Percentiles rank a stretch among this genome's conserved stretches.
Conservation (phyloP, 2,888 invertebrate genomes). For the Lydus trimaculatus region DNA sequence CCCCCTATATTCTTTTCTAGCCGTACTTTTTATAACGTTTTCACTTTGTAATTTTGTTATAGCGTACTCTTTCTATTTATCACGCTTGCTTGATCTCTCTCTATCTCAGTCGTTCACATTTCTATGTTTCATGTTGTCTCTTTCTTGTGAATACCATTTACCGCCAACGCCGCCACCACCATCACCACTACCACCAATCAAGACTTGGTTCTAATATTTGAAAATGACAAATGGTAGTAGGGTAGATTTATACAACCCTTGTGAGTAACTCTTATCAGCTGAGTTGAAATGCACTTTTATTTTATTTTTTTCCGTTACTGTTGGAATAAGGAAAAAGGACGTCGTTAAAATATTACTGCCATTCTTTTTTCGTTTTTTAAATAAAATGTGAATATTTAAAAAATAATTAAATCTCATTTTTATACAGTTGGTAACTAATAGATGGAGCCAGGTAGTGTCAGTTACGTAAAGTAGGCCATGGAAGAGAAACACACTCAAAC, state of each 20-base stretch:
- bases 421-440: constrained; percentile 23
- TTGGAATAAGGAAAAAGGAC: neutral
- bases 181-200: constrained; percentile 21
- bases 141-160: neutral
- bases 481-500: constrained; percentile 28
- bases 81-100: neutral
- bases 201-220: constrained; percentile 38
- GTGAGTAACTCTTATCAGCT: constrained; percentile 38
- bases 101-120: neutral
- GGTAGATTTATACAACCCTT: constrained; percentile 43
- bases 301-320: no score
- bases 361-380: no score
- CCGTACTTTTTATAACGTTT: constrained; percentile 11
- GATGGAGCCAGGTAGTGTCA: constrained; percentile 32
- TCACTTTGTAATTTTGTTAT: constrained; percentile 21
- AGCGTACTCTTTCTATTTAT: constrained; percentile 10
- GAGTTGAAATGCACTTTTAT: constrained; percentile 30
- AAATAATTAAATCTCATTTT: no score
- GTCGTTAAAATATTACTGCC: neutral
- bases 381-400: neutral
- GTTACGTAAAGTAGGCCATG: constrained; percentile 29
- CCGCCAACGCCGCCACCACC: neutral
- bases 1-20: constrained; percentile 22
- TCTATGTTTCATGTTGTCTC: neutral
- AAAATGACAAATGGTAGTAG: constrained; percentile 45